Base-by-base conservation (phyloP, 2,113 vertebrate genomes). In the Python bivittatus region DNA sequence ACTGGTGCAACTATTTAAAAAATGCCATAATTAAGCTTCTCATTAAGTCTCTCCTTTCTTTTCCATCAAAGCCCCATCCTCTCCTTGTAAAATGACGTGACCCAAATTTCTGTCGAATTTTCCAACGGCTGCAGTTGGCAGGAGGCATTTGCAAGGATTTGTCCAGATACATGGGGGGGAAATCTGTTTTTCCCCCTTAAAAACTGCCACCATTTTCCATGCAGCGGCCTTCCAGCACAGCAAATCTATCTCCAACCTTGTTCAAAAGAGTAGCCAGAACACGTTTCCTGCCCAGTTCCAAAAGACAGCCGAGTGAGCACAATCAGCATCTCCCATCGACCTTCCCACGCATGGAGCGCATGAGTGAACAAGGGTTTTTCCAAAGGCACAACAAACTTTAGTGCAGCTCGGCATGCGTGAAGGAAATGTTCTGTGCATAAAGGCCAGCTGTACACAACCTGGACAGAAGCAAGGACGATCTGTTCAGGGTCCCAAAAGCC, bases 11-110 rank as follows among this genome's bases (percentile, higher is more conserved):
- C 94, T 96, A 95, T 95, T 94, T 95, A 96, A 72, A 96, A 96
- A 97, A 96, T 96, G 96, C 94, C 94, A 96, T 95, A 97, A 97
- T 96, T 95, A 97, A 95, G 89, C 93, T 92, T 93, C 95, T 96
- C 93, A 86, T 94, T 94, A 96, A 89, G 93, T 95, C 94, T 92
- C 93, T 85, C 89, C 92, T 93, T 94, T 91, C 90, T 96, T 93
- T 92, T 93, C 92, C 93, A 96, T 96, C 96, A 96, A 95, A 96
- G 94, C 85, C 92, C 93, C 7, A 88, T 90, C 93, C 91, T 93
- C 95, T 92, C 90, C 0, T 91, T 90, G 93, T 91, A 94, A 91
- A 42, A 0, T 52, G 89, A 91, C 88, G 92, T 91, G 92, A 87
- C 91, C 91, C 88, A 91, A 93, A 94, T 95, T 90, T 58, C 68